Base-by-base conservation (phyloP, 2,113 vertebrate genomes). In the Tylochromis polylepis region DNA sequence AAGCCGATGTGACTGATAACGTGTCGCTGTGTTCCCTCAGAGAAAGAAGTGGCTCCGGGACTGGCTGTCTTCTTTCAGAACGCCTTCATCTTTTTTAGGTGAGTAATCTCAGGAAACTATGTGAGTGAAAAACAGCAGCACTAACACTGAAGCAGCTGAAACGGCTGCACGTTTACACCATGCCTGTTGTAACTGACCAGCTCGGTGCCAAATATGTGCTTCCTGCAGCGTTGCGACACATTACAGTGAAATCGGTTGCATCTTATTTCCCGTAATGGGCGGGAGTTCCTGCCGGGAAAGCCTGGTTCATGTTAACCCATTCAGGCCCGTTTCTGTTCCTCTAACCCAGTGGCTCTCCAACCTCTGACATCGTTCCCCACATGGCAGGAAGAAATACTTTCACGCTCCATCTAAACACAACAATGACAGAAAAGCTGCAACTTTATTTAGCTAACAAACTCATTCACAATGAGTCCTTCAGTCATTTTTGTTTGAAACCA, bases 81-180 rank as follows among this genome's bases (percentile, higher is more conserved):
- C n/a, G 96, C 97, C 2, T 96, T 99, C 81, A 99, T 99, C 96
- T 99, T 98, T 94, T 98, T 98, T 93, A 98, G 98, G 98, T 99
- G 92, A 97, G 97, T 95, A 20, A 43, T 1, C 34, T 58, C 22
- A 8, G 29, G n/a, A 41, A 29, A 11, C 55, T 75, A 3, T 49
- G 2, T 49, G 43, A 18, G 67, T 46, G 38, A 18, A 46, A 46
- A 27, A 22, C 22, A 16, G 36, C 65, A 2, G 36, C 0, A 0
- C 62, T 67, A 34, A 67, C 62, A 8, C 4, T 6, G 65, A 43
- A 27, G 34, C 34, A 38, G 34, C 31, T 57, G 56, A 58, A 27
- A 11, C 59, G 1, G 3, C 2, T 20, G 10, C 59, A 20, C 24
- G 16, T 11, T 24, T 24, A 57, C 55, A 24, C 55, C n/a, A 16